These are phyloP conservation scores for Glaucidium brasilianum DNA, from an alignment of 2,113 vertebrate species.

Conservation along the genomic window DNA sequence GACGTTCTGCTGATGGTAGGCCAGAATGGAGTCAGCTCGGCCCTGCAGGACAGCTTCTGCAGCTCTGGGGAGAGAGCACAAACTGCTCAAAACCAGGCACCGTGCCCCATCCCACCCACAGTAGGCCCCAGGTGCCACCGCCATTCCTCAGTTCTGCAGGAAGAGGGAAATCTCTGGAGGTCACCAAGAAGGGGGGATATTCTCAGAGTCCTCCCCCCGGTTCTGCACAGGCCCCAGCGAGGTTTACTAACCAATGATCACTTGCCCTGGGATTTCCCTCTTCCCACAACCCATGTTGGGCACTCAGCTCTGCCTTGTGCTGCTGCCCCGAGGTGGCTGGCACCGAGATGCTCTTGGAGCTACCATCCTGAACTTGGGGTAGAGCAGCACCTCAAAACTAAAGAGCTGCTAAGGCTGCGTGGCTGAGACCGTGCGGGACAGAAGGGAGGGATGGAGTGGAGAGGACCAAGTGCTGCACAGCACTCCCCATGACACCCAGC, in stretches of 20 bases:
- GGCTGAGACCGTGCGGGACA: background rate
- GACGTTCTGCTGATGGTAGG: conserved; percentile 96
- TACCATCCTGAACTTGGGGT: background rate
- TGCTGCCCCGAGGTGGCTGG: background rate
- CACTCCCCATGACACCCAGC: background rate
- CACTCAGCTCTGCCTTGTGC: background rate
- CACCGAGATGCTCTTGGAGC: background rate
- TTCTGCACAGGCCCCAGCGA: background rate
- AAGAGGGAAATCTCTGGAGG: background rate
- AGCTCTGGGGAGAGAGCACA: conserved; percentile 78
- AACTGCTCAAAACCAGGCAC: background rate
- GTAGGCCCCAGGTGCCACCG: background rate
- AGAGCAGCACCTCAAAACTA: background rate
- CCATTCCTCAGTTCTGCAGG: rapidly evolving
- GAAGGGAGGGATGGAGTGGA: background rate
- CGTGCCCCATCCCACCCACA: background rate
- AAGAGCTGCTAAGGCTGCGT: background rate
- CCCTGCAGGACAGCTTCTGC: conserved; percentile 95
- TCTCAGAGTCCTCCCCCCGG: background rate
- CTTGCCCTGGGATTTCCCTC: background rate
- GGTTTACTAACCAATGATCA: background rate
- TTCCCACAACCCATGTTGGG: background rate
- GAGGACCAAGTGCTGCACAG: background rate
- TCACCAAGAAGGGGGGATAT: background rate
- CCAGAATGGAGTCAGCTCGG: conserved; percentile 89